phyloP scores from a whole-genome alignment of 2,113 vertebrate genomes.

The Scomber colias region DNA sequence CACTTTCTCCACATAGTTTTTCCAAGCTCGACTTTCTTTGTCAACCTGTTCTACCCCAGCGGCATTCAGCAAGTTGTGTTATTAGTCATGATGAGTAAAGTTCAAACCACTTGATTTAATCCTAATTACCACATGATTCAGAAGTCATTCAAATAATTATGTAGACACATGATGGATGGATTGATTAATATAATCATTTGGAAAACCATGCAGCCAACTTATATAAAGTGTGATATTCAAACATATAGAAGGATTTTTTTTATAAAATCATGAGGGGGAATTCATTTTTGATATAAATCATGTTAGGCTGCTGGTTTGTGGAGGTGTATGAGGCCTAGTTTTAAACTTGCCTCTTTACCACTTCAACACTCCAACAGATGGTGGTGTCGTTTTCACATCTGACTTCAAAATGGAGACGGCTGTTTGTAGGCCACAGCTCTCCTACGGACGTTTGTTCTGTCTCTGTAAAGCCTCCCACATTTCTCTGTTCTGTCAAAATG shows the following conservation, averaged over 20 bases:
- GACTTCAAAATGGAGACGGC: conserved; percentile 61
- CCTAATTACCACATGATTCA: conserved; percentile 6
- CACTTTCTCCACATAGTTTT: conserved; percentile 63
- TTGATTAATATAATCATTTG: neutral
- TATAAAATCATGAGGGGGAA: neutral
- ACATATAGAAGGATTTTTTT: neutral
- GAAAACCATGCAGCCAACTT: neutral
- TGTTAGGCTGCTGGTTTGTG: conserved; percentile 21
- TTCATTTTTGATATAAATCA: neutral
- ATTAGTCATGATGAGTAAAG: conserved; percentile 63
- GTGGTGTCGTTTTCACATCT: conserved; percentile 65
- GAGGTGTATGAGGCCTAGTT: conserved; percentile 46
- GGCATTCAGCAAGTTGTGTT: conserved; percentile 39
- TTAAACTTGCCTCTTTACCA: conserved; percentile 3
- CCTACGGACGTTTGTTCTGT: conserved; percentile 48
- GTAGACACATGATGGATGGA: neutral
- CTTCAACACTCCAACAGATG: conserved; percentile 61
- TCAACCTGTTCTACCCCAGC: conserved; percentile 20
- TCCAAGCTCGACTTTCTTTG: conserved; percentile 15
- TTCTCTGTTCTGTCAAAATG: conserved; percentile 36
- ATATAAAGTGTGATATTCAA: neutral
- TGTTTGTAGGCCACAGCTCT: conserved; percentile 61
- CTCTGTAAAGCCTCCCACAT: conserved; percentile 60
- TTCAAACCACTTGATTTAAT: conserved; percentile 47
- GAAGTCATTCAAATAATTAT: neutral